Conservation (phyloP, 2,113 vertebrate genomes). For the Thunnus thynnus region DNA sequence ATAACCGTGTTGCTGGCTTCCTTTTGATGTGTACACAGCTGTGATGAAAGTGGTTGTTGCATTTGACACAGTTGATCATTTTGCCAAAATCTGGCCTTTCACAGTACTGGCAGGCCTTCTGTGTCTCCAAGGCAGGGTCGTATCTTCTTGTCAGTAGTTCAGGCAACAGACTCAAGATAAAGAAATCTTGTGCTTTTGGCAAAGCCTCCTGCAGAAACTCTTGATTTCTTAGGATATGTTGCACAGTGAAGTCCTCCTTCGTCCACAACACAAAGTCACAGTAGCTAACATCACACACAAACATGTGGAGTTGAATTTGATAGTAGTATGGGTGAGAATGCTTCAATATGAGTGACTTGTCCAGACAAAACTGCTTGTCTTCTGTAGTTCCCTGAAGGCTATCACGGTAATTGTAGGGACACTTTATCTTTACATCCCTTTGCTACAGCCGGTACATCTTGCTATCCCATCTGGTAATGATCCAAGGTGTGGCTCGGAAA, state of each 20-base stretch:
- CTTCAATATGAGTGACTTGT: background rate
- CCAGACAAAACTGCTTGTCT: background rate
- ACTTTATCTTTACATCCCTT: background rate
- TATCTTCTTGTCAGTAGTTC: slow-evolving; percentile 15
- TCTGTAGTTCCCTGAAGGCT: no score
- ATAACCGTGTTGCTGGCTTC: no score
- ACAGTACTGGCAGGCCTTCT: no score
- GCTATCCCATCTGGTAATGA: background rate
- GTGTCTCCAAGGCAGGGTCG: background rate
- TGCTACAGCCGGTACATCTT: background rate
- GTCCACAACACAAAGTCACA: slow-evolving; percentile 19
- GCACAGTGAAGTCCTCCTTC: background rate
- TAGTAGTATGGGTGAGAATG: slow-evolving; percentile 1
- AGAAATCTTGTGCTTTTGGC: slow-evolving; percentile 2
- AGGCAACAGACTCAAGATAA: slow-evolving; percentile 9
- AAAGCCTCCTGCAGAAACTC: slow-evolving; percentile 7
- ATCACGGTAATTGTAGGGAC: background rate
- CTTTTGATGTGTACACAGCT: no score
- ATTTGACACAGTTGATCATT: no score
- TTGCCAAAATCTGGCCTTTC: no score
- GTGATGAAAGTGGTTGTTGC: no score
- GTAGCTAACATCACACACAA: background rate
- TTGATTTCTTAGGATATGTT: background rate
- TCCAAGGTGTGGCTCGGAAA: background rate
- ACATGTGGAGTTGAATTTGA: background rate